phyloP scores from a whole-genome alignment of 2,113 vertebrate genomes.

The Oxyruncus cristatus region DNA sequence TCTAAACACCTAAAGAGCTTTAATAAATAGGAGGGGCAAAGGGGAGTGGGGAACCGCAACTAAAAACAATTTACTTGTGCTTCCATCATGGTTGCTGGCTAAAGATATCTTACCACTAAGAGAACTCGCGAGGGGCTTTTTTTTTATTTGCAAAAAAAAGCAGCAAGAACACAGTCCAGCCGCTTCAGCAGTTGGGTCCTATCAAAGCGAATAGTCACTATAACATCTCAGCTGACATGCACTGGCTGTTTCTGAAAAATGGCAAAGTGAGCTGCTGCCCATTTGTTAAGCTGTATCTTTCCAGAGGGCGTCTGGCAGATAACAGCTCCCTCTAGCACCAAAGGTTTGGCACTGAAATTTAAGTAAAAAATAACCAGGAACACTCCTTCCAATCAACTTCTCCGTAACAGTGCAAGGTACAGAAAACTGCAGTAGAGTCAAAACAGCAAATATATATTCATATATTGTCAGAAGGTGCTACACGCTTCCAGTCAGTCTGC shows the following conservation, averaged over 20 bases:
- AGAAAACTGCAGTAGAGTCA: background rate
- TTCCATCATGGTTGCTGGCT: background rate
- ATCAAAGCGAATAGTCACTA: background rate
- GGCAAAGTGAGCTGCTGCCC: background rate
- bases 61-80: background rate
- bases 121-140: fast-evolving
- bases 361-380: background rate
- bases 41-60: background rate
- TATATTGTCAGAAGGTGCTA: background rate
- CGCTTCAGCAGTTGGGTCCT: background rate
- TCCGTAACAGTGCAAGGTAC: background rate
- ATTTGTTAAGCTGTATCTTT: background rate
- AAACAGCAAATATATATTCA: background rate
- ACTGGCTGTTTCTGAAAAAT: background rate
- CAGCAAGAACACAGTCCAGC: background rate
- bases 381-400: background rate
- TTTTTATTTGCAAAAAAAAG: background rate
- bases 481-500: background rate
- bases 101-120: background rate
- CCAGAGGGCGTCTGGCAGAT: background rate
- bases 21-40: background rate
- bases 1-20: background rate
- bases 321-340: slow-evolving; percentile 59
- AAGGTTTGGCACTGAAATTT: background rate
- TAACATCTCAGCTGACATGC: background rate